Conservation (phyloP, 1,140 invertebrate species). For the Grapholita molesta region DNA sequence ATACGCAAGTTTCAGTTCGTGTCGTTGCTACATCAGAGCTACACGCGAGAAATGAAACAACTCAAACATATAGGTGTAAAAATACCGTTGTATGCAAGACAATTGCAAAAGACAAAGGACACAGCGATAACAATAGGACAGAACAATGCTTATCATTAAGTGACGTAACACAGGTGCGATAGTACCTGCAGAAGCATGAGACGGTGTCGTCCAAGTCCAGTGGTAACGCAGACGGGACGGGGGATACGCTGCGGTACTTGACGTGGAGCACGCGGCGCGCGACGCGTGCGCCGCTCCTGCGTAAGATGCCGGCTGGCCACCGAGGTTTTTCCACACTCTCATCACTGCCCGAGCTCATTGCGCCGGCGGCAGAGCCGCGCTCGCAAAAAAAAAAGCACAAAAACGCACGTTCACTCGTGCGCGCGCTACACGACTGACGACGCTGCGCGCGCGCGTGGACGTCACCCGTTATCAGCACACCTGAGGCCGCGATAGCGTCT, state of each 20-base stretch:
- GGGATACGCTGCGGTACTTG: conserved; percentile 67
- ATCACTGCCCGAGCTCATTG: conserved; percentile 44
- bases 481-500: conserved; percentile 26
- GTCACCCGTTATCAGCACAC: conserved; percentile 46
- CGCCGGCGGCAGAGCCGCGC: conserved; percentile 22
- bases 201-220: conserved; percentile 85
- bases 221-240: conserved; percentile 67
- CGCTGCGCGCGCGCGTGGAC: conserved; percentile 34
- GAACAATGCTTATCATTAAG: conserved; percentile 16
- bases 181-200: conserved; percentile 86
- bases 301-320: conserved; percentile 65
- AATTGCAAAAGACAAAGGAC: conserved; percentile 7
- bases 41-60: background rate
- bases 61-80: background rate
- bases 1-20: background rate
- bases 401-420: conserved; percentile 47
- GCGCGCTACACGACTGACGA: conserved; percentile 45
- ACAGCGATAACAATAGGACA: conserved; percentile 8
- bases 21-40: background rate
- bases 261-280: conserved; percentile 67
- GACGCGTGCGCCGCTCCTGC: conserved; percentile 56
- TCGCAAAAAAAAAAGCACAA: conserved; percentile 22
- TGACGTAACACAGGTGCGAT: conserved; percentile 57
- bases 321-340: conserved; percentile 31
- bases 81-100: background rate